phyloP scores from a whole-genome alignment of 2,888 invertebrate species.

The Cephalotes varians region DNA sequence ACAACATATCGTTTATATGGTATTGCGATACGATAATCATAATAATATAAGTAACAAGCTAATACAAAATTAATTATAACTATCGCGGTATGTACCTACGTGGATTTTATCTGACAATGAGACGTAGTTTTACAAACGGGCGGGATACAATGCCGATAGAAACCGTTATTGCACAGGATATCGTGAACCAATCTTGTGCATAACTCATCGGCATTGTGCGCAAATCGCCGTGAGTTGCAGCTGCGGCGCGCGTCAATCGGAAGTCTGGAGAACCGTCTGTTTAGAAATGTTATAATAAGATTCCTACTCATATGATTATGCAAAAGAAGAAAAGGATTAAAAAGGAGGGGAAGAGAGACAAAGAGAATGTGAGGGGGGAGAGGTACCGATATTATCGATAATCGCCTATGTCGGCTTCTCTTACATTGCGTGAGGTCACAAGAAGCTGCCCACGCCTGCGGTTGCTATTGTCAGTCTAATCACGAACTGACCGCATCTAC shows the following conservation, averaged over 20 bases:
- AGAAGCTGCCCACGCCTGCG: conserved; percentile 38
- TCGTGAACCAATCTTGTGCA: conserved; percentile 41
- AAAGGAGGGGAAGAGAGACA: background rate
- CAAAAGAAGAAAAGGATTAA: background rate
- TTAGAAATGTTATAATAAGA: conserved; percentile 22
- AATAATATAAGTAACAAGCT: conserved; percentile 22
- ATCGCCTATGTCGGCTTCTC: conserved; percentile 55
- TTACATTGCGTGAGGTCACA: conserved; percentile 57
- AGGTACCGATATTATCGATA: conserved; percentile 42
- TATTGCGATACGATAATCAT: background rate
- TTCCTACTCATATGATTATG: background rate
- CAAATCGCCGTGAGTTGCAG: conserved; percentile 30
- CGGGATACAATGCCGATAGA: conserved; percentile 26
- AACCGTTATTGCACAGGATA: conserved; percentile 43
- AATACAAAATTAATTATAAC: conserved; percentile 26
- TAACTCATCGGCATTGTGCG: conserved; percentile 50
- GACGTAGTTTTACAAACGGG: conserved; percentile 19
- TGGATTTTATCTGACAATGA: conserved; percentile 25
- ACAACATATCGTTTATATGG: background rate
- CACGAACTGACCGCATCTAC: conserved; percentile 66
- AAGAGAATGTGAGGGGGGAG: background rate
- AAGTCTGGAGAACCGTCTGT: conserved; percentile 1
- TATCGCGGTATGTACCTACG: conserved; percentile 4
- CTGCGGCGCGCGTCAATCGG: conserved; percentile 39
- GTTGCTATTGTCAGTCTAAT: conserved; percentile 51